Evolutionary conservation across 2,888 invertebrate genomes (phyloP), one percentile per base, ranked within the genome.

Genomic region (Anagyrus pseudococci): DNA sequence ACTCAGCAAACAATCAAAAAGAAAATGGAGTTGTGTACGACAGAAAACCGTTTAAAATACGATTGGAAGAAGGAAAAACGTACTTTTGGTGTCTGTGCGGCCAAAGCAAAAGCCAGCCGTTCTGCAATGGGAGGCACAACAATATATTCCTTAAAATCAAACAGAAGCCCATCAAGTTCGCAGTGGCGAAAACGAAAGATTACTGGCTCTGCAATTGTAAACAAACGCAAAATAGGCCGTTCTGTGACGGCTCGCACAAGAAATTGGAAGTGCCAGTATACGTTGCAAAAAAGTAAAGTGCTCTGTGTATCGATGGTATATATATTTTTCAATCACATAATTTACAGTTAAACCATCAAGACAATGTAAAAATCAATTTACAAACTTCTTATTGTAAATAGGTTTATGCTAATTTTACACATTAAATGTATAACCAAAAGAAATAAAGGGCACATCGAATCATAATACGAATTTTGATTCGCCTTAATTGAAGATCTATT

Each of bases 191-290:
- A 82, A 90, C 91, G 0, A 94, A 93, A 72, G 93, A 94, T 19
- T 97, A 96, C 78, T 96, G 95, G 93, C 83, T 99, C n/a, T 99
- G 99, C 79, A 95, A 95, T 78, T 99, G 99, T 79, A 99, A 99
- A 81, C 97, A 97, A 77, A 96, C 97, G 0, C 87, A 87, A 52
- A 92, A 93, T 70, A 85, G 94, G 68, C 99, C 99, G 1, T 98
- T 97, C 80, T 99, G 98, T 83, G 99, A 99, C 83, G 98, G 98
- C 10, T 89, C 94, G 10, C 98, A 98, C 81, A 91, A 92, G 76
- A 84, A 84, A 56, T 85, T 86, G 65, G 86, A 88, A 44, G 61
- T 69, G 23, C n/a, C 53, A 64, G 33, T 15, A 55, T 25, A 58
- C 15, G 33, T 13, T 10, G 33, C 15, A 37, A 37, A 37, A 37